Evolutionary conservation across 2,888 invertebrate species (phyloP), one percentile per base, ranked within the genome.

Genomic region (Ischnus inquisitorius): DNA sequence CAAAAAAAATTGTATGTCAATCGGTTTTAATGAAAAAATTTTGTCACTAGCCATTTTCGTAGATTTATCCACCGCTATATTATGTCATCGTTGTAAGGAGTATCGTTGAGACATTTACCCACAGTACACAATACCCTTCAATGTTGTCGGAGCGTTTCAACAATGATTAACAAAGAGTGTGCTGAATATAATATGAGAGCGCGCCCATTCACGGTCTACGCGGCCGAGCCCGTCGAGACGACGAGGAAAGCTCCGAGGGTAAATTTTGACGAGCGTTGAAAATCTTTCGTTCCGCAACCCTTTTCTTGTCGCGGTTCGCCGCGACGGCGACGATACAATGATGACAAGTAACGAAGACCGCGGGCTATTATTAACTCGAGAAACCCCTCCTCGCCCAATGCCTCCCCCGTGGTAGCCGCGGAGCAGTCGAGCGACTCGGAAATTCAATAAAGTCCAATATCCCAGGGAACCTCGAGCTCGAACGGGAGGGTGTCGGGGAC

Each of bases 381-480:
- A 34, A 34, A 34, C 34, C 34, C 34, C 34, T 34, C 34, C 34
- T 34, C 34, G 5, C 8, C 34, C 1, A 34, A 34, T n/a, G n/a
- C n/a, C n/a, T n/a, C 34, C 34, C 88, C 84, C 71, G 83, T 79
- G 81, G 68, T 71, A 82, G 83, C 64, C 71, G 54, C 74, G 34
- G 48, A 81, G 57, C 65, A 48, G 76, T 65, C 80, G 79, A 76
- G 69, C 54, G 75, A 81, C 76, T 80, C 67, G 82, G 85, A 89
- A 90, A 90, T 91, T 91, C 90, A 90, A 90, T 89, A 89, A 91
- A 83, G 85, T 86, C 86, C 85, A 87, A 88, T 89, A 88, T 88
- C 72, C 69, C 69, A 34, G 34, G 41, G 43, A 71, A 41, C 62
- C 80, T 57, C 14, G 60, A 57, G 43, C 25, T 41, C 75, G 71